Evolutionary conservation across 2,888 invertebrate species (phyloP), one percentile per base, ranked within the genome.

Genomic region (Frankliniella intonsa): DNA sequence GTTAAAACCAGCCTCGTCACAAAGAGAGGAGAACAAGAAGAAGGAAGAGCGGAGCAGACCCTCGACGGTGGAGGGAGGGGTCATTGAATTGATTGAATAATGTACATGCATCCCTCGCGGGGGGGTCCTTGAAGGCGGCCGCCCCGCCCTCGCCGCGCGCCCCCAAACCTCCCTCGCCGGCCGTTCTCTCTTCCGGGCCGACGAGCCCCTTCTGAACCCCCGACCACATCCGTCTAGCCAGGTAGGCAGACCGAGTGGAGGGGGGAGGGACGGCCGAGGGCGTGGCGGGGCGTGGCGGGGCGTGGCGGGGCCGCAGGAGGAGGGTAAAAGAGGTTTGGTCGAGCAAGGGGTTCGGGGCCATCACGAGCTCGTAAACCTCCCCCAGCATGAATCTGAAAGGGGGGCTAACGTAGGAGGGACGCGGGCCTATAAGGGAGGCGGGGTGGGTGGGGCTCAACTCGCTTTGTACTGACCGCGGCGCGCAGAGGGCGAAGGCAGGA

Each of bases 31-130:
- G n/a, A 38, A 38, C 2, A 38, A 5, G 38, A 5, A 38, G 38
- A 5, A 5, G 38, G 38, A 5, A 5, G 38, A 5, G 38, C 38
- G 55, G 55, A 55, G 55, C 2, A 11, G 2, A 7, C 14, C 10
- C 51, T 51, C 10, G 51, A 55, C 1, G 55, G 2, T 55, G 55
- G 55, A 1, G 55, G 55, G 69, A 65, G 69, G 11, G 22, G 69
- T 22, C 69, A 22, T 76, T 22, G 69, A 25, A 76, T 76, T 76
- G 69, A 76, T 76, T 76, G 69, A 76, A 76, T 76, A 11, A 76
- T 25, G 25, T 76, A 25, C 5, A 76, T 25, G 69, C 12, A 25
- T 76, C 69, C 69, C 69, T 76, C 9, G 69, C 22, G 22, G 69
- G 25, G n/a, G n/a, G n/a, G n/a, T n/a, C 69, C 69, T 76, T 76